phyloP scores from a whole-genome alignment of 2,888 invertebrate species.

The Yponomeuta malinellus region DNA sequence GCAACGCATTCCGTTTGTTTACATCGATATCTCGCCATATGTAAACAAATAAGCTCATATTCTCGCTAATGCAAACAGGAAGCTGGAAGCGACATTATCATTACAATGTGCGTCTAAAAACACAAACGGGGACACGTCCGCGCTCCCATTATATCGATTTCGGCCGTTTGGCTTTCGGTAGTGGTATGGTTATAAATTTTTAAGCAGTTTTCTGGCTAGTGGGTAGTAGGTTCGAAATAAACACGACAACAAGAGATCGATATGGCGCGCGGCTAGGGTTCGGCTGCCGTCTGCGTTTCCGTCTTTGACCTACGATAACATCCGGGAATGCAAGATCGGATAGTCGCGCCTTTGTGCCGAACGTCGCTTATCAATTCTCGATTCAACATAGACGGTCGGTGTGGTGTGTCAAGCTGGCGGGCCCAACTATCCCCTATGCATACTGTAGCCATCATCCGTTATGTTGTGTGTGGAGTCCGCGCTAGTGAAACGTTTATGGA shows the following conservation, averaged over 20 bases:
- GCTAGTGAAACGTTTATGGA: slow-evolving; percentile 15
- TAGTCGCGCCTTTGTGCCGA: not conserved
- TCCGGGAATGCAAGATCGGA: slow-evolving; percentile 8
- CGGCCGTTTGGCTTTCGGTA: slow-evolving; percentile 24
- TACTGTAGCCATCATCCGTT: not conserved
- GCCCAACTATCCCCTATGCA: not conserved
- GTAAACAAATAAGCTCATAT: slow-evolving; percentile 37
- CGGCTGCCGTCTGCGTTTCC: slow-evolving; percentile 27
- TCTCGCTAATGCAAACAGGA: not conserved
- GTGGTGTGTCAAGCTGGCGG: not conserved
- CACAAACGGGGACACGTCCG: not conserved
- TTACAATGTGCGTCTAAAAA: not conserved
- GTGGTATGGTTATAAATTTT: slow-evolving; percentile 53
- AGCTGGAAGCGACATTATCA: not conserved
- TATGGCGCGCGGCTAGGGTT: slow-evolving; percentile 38
- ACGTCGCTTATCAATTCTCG: not conserved
- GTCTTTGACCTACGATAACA: slow-evolving; percentile 21
- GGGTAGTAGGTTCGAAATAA: slow-evolving; percentile 44
- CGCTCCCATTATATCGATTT: slow-evolving; percentile 28
- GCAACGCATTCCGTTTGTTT: not conserved
- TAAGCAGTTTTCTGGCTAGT: slow-evolving; percentile 43
- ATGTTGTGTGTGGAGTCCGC: not conserved
- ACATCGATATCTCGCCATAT: slow-evolving; percentile 49
- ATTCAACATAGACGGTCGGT: not conserved
- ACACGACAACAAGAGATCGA: slow-evolving; percentile 46